Evolutionary conservation across 2,888 invertebrate genomes (phyloP).

Genomic region (Amphipyra tragopoginis): DNA sequence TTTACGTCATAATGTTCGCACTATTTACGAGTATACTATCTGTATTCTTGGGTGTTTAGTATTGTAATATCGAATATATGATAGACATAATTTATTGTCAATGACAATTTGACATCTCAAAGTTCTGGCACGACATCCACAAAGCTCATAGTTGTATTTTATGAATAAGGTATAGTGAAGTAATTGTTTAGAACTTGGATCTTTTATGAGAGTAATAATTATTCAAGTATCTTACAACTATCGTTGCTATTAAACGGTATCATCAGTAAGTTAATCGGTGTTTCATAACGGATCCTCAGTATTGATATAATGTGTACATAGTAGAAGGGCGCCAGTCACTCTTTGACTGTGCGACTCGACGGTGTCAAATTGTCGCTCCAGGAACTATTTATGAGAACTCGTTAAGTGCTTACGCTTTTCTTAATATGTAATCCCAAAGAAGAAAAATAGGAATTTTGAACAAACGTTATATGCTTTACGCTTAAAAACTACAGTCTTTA

Average conservation of each 20-base stretch:
- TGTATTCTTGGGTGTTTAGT: slow-evolving; percentile 47
- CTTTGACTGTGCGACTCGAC: slow-evolving; percentile 6
- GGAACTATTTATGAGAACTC: slow-evolving; percentile 40
- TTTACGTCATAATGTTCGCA: slow-evolving; percentile 29
- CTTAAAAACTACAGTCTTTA: slow-evolving; percentile 64
- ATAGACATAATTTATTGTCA: slow-evolving; percentile 33
- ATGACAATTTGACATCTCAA: slow-evolving; percentile 57
- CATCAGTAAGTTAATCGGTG: slow-evolving; percentile 30
- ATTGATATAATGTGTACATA: slow-evolving; percentile 31
- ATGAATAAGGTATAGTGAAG: slow-evolving; percentile 33
- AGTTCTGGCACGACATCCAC: slow-evolving; percentile 18
- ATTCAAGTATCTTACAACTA: slow-evolving; percentile 30
- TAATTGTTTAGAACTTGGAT: slow-evolving; percentile 34
- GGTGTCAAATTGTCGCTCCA: slow-evolving; percentile 58
- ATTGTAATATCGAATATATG: slow-evolving; percentile 29
- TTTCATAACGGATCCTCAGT: slow-evolving; percentile 8
- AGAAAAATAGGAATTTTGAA: slow-evolving; percentile 82
- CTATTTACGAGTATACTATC: slow-evolving; percentile 35
- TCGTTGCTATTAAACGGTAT: slow-evolving; percentile 35
- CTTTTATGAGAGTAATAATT: slow-evolving; percentile 45
- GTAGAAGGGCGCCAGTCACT: slow-evolving; percentile 11
- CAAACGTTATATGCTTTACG: slow-evolving; percentile 78
- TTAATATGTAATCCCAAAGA: slow-evolving; percentile 73
- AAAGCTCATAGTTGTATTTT: slow-evolving; percentile 40
- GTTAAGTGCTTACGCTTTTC: slow-evolving; percentile 48